phyloP scores from a whole-genome alignment of 2,797 vertebrate genomes.

The Champsocephalus esox region DNA sequence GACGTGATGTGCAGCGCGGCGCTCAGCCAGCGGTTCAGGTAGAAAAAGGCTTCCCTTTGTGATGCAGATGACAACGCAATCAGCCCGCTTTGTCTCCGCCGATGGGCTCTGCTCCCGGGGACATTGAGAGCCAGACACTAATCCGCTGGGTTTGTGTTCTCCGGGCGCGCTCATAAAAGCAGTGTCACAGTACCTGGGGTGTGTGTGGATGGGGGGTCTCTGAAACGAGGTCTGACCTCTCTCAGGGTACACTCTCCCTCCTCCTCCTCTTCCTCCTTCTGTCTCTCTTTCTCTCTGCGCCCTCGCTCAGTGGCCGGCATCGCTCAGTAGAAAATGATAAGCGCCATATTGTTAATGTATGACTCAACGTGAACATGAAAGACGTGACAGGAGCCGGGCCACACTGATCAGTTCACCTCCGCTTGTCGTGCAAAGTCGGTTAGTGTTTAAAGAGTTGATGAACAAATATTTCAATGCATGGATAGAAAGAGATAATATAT shows the following conservation, averaged over 20 bases:
- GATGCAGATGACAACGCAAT: slow-evolving; percentile 86
- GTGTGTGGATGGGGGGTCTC: slow-evolving; percentile 76
- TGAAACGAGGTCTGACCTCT: slow-evolving; percentile 83
- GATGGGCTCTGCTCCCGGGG: slow-evolving; percentile 77
- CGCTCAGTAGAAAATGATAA: slow-evolving; percentile 35
- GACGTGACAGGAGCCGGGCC: slow-evolving; percentile 45
- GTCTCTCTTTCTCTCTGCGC: slow-evolving; percentile 34
- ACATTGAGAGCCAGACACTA: slow-evolving; percentile 80
- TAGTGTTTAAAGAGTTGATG: neutral
- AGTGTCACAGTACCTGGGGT: slow-evolving; percentile 81
- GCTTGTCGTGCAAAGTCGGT: neutral
- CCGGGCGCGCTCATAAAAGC: slow-evolving; percentile 73
- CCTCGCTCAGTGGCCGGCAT: slow-evolving; percentile 22
- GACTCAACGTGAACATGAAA: slow-evolving; percentile 42
- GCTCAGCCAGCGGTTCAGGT: slow-evolving; percentile 77
- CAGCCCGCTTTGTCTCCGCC: slow-evolving; percentile 82
- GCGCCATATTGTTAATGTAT: slow-evolving; percentile 45
- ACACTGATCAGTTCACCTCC: slow-evolving; percentile 21
- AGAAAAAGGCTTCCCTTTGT: slow-evolving; percentile 81
- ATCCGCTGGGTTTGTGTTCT: slow-evolving; percentile 80
- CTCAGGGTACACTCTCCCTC: slow-evolving; percentile 73
- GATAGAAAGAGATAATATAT: slow-evolving; percentile 2
- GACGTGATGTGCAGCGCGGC: slow-evolving; percentile 67
- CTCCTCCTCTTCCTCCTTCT: slow-evolving; percentile 49
- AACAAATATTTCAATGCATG: slow-evolving; percentile 1